Evolutionary conservation across 2,113 vertebrate species (phyloP).

Genomic region (Hypomesus transpacificus): DNA sequence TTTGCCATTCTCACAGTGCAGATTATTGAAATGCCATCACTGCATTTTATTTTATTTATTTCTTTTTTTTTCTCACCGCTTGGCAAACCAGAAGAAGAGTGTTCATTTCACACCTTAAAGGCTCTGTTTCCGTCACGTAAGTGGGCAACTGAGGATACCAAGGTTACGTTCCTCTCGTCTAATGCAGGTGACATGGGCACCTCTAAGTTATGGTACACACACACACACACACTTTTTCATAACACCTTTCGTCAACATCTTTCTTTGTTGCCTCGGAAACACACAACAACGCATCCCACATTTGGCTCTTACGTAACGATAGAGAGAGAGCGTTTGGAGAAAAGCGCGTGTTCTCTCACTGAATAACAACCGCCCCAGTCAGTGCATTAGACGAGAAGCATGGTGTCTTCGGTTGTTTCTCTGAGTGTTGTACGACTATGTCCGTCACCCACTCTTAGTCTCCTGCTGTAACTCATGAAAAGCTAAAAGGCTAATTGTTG

Average conservation of each 20-base stretch:
- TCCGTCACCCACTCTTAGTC: constrained; percentile 76
- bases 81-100: constrained; percentile 99
- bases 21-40: constrained; percentile 82
- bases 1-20: constrained; percentile 77
- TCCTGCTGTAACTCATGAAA: constrained; percentile 90
- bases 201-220: constrained; percentile 58
- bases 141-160: constrained; percentile 99
- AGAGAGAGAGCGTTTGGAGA: no score
- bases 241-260: background rate
- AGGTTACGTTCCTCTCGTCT: constrained; percentile 74
- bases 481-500: constrained; percentile 82
- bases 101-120: constrained; percentile 99
- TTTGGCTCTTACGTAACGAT: no score
- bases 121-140: constrained; percentile 99
- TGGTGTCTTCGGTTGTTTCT: constrained; percentile 99
- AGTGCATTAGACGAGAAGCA: constrained; percentile 79
- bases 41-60: constrained; percentile 64
- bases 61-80: constrained; percentile 94
- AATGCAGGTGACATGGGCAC: constrained; percentile 77
- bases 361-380: constrained; percentile 10
- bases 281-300: no score
- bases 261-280: background rate
- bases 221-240: background rate
- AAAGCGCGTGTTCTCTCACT: no score
- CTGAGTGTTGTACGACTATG: constrained; percentile 87